phyloP scores from a whole-genome alignment of 2,113 vertebrate genomes.

The Dermatemys mawii region DNA sequence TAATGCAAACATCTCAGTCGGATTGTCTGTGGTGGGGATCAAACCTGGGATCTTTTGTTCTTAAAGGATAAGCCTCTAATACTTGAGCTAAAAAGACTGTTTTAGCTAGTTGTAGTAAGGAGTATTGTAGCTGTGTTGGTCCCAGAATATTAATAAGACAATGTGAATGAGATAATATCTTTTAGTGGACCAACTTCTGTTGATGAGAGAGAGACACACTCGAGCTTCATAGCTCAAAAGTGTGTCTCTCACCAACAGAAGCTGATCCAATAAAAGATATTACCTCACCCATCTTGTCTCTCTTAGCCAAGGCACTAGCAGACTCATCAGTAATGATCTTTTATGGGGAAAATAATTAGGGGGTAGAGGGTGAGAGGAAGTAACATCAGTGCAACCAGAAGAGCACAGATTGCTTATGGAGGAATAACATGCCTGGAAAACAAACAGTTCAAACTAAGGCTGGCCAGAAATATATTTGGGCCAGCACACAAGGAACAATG shows the following conservation, averaged over 20 bases:
- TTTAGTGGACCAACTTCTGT: not conserved
- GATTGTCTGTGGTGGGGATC: not conserved
- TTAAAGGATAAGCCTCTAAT: not conserved
- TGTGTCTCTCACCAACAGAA: too few relatives aligned
- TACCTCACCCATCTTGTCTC: not conserved
- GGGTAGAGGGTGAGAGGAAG: not conserved
- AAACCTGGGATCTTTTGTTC: not conserved
- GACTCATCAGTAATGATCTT: not conserved
- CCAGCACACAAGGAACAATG: constrained; percentile 5
- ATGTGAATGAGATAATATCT: not conserved
- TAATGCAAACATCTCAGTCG: not conserved
- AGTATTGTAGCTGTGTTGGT: not conserved
- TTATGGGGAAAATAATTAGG: not conserved
- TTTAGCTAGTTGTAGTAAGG: not conserved
- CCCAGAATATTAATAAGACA: not conserved
- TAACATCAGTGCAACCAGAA: constrained; percentile 14
- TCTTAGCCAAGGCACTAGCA: not conserved
- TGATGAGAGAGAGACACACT: not conserved
- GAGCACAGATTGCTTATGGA: constrained; percentile 10
- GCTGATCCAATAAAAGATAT: too few relatives aligned
- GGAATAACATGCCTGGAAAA: not conserved
- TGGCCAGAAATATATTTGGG: constrained; percentile 37
- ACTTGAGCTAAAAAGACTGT: not conserved
- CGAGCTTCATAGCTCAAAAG: not conserved
- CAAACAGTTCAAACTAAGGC: not conserved